Conservation (phyloP, 64 coral and sea anemone species). For the Montipora efflorescens region DNA sequence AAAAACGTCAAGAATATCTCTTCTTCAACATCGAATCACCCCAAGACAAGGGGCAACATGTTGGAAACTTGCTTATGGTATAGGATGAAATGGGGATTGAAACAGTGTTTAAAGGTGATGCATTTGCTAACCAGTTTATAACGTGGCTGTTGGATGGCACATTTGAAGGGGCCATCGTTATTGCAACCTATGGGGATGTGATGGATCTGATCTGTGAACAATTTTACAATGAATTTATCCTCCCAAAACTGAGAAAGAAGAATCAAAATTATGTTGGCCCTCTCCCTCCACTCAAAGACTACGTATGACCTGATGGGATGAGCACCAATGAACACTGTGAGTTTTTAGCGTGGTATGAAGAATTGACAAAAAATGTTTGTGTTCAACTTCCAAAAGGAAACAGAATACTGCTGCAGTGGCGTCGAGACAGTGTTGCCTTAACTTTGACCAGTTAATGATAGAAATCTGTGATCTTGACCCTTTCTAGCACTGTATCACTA, state of each 20-base stretch:
- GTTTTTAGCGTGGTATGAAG: too few species aligned
- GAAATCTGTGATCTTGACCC: too few species aligned
- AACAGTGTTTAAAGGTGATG: neutral
- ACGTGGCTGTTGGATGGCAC: slow-evolving; percentile 41
- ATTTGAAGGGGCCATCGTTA: neutral
- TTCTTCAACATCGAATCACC: slow-evolving; percentile 68
- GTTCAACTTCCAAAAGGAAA: too few species aligned
- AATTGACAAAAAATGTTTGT: too few species aligned
- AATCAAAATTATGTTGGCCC: too few species aligned
- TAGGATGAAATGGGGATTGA: slow-evolving; percentile 36
- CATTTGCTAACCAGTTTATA: slow-evolving; percentile 17
- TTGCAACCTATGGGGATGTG: neutral
- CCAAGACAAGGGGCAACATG: slow-evolving; percentile 16
- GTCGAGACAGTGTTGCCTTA: too few species aligned
- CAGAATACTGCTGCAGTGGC: too few species aligned
- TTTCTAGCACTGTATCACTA: too few species aligned
- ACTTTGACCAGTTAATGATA: too few species aligned
- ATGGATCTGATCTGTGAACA: slow-evolving; percentile 5
- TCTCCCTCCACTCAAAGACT: too few species aligned
- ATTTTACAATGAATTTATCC: neutral
- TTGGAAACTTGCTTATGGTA: slow-evolving; percentile 32
- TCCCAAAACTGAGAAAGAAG: neutral
- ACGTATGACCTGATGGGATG: too few species aligned
- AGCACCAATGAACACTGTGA: too few species aligned
- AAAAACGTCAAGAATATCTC: neutral